Evolutionary conservation across 2,888 invertebrate genomes (phyloP).

Genomic region (Pasiphila rectangulata): DNA sequence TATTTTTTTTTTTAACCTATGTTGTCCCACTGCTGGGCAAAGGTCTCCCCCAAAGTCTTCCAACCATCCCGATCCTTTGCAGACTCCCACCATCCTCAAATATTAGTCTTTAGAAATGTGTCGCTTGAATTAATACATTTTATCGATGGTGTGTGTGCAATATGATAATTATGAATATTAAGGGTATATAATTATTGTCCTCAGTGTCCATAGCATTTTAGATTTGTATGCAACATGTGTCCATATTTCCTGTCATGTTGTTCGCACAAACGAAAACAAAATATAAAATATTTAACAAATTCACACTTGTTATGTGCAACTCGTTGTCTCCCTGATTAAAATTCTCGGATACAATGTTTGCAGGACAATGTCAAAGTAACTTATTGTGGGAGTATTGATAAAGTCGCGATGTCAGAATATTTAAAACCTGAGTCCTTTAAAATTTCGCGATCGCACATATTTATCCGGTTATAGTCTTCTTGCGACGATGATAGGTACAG

Average conservation of each 20-base stretch:
- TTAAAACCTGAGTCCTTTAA: no score
- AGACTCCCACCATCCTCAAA: slow-evolving; percentile 16
- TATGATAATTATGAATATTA: neutral
- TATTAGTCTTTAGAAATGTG: slow-evolving; percentile 4
- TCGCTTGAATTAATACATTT: no score
- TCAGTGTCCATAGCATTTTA: slow-evolving; percentile 7
- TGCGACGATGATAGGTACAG: no score
- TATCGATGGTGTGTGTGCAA: neutral
- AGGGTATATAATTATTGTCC: slow-evolving; percentile 5
- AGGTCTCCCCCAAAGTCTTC: no score
- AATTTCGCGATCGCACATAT: no score
- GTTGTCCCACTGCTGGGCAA: no score
- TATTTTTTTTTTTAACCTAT: no score
- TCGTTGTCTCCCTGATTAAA: slow-evolving; percentile 1
- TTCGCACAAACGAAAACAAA: slow-evolving; percentile 20
- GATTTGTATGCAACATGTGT: slow-evolving; percentile 32
- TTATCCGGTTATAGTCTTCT: no score
- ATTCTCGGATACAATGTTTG: slow-evolving; percentile 1
- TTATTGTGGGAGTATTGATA: slow-evolving; percentile 1
- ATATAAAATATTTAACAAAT: slow-evolving; percentile 26
- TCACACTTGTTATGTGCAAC: slow-evolving; percentile 16
- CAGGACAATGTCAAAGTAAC: slow-evolving; percentile 6
- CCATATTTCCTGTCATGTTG: slow-evolving; percentile 33
- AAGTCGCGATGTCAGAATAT: slow-evolving; percentile 5
- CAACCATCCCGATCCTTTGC: neutral